Evolutionary conservation across 2,113 vertebrate genomes (phyloP), one percentile per base, ranked within the genome.

Genomic region (Oriolus oriolus): DNA sequence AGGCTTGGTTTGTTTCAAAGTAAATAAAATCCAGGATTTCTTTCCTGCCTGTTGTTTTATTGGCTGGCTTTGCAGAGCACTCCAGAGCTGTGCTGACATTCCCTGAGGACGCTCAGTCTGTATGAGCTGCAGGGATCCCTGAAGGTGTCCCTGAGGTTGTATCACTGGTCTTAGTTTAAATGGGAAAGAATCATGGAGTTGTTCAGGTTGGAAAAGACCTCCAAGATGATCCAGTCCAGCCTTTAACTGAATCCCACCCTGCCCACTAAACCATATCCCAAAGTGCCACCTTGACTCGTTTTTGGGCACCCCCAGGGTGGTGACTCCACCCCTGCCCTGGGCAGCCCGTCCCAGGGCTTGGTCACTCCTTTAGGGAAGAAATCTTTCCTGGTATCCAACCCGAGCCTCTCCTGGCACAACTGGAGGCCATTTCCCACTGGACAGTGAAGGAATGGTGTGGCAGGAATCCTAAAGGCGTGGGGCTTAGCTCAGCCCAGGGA

Each of bases 101-200:
- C 60, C 68, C 17, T 10, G 47, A 13, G 1, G 8, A 7, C 30
- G 3, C 27, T n/a, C 11, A 0, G 0, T 16, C 12, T 26, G 6
- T 9, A 0, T 35, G 84, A 53, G 12, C 7, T 2, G 42, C 1
- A 1, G 26, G 45, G 30, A 13, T 27, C 26, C 64, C 41, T 3
- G 1, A 11, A 11, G 0, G 37, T 19, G 33, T 7, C 74, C 4
- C 47, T 16, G 23, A 13, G 41, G 33, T 60, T 8, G 2, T 61
- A 33, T 11, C 84, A 27, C 52, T 59, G 53, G 6, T 52, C 44
- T 37, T 12, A 0, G 5, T 44, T 11, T 6, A 27, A 27, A 27
- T 27, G 37, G 35, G 33, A 10, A 12, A 8, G 22, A 60, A 27
- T 4, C 28, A 1, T 3, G 23, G 63, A 52, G 5, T 59, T 20